Conservation (phyloP, 1,140 invertebrate species). For the Eurosta solidaginis region DNA sequence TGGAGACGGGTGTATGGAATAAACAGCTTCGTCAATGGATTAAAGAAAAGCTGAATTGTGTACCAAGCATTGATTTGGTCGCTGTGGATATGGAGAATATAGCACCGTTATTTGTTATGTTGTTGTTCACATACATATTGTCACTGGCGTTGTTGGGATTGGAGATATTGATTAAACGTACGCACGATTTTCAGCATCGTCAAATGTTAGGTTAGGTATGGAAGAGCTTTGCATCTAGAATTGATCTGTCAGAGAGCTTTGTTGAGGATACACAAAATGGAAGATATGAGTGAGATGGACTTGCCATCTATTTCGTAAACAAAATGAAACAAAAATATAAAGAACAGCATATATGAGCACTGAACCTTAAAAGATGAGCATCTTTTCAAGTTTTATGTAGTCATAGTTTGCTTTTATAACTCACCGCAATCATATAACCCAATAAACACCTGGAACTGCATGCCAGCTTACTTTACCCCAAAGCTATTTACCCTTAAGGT, state of each 20-base stretch:
- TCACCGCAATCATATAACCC: too few relatives aligned
- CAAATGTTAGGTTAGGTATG: neutral
- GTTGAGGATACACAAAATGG: neutral
- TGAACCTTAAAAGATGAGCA: too few relatives aligned
- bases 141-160: constrained; percentile 43
- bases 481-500: too few relatives aligned
- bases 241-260: neutral
- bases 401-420: too few relatives aligned
- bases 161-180: neutral
- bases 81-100: constrained; percentile 56
- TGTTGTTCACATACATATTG: constrained; percentile 44
- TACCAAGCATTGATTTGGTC: constrained; percentile 47
- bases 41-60: constrained; percentile 45
- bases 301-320: too few relatives aligned
- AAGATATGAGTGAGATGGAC: neutral
- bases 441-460: too few relatives aligned
- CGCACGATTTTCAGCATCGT: neutral
- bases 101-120: constrained; percentile 53
- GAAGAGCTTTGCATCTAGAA: neutral
- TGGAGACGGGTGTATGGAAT: constrained; percentile 50
- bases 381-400: too few relatives aligned
- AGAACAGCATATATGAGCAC: too few relatives aligned
- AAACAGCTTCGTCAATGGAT: constrained; percentile 48
- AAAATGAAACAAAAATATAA: too few relatives aligned
- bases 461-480: too few relatives aligned